Evolutionary conservation across 2,113 vertebrate species (phyloP).

Genomic region (Periophthalmus modestus): DNA sequence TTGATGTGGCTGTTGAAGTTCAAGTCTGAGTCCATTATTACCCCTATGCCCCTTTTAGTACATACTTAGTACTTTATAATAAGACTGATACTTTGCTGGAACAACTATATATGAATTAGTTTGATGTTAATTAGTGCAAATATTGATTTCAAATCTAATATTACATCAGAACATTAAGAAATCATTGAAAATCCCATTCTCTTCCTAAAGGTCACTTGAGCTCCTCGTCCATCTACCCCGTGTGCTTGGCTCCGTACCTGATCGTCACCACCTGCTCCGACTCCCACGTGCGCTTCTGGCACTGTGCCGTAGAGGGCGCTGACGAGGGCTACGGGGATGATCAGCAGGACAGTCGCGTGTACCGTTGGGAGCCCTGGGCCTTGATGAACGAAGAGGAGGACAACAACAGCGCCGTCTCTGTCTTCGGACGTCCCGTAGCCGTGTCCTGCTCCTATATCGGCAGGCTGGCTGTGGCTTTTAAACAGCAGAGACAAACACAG

Average conservation of each 20-base stretch:
- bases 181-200: background rate
- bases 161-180: background rate
- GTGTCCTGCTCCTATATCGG: slow-evolving; percentile 98
- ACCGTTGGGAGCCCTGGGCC: slow-evolving; percentile 92
- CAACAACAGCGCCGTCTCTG: slow-evolving; percentile 88
- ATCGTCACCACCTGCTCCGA: slow-evolving; percentile 98
- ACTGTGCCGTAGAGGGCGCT: slow-evolving; percentile 81
- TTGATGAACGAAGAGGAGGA: slow-evolving; percentile 95
- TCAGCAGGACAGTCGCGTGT: slow-evolving; percentile 69
- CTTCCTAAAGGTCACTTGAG: slow-evolving; percentile 88
- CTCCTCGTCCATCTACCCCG: slow-evolving; percentile 98
- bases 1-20: too few relatives aligned
- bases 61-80: too few relatives aligned
- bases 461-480: slow-evolving; percentile 93
- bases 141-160: background rate
- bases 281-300: slow-evolving; percentile 94
- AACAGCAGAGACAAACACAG: slow-evolving; percentile 80
- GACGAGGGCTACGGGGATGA: slow-evolving; percentile 55
- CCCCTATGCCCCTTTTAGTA: too few relatives aligned
- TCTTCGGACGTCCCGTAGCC: slow-evolving; percentile 90
- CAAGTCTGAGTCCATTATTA: too few relatives aligned
- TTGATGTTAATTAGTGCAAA: background rate
- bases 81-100: too few relatives aligned
- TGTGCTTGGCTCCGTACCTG: slow-evolving; percentile 96
- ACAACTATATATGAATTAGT: background rate